Base-by-base conservation (phyloP, 2,797 vertebrate genomes). In the Ibycter americanus region DNA sequence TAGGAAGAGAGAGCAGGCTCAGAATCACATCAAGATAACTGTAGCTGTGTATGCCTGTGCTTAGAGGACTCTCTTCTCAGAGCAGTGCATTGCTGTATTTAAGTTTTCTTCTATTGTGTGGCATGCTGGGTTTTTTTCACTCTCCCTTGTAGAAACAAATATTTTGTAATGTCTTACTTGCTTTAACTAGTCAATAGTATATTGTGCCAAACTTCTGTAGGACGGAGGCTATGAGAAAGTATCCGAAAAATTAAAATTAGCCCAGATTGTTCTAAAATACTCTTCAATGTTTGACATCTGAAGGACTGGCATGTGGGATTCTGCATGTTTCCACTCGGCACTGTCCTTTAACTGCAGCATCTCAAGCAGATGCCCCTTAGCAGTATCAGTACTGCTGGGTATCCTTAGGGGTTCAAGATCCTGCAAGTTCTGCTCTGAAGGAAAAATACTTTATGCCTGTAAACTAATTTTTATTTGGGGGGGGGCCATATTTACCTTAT, bases 231-330 rank as follows among this genome's bases (percentile, higher is more conserved):
- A 10, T 10, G 22, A 90, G 49, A 40, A 90, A 78, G 42, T 32
- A 71, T 51, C 11, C 76, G 27, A 72, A 72, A 79, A 86, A 65
- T 42, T 36, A 58, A 83, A 68, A 74, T 52, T 29, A 63, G 16
- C 40, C 20, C n/a, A 65, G 21, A 21, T 49, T 83, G 34, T 90
- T 88, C 26, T 83, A 82, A 87, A 93, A 58, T 16, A 13, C 1
- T 0, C n/a, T 54, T 18, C 0, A 0, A 4, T 54, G 36, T 44
- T 88, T 87, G 73, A 54, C n/a, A 38, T 74, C 26, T 59, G 62
- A 79, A 68, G 68, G 52, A 40, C 19, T 67, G n/a, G 12, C 22
- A 11, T 3, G 2, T 79, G 70, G 46, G 18, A 71, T 95, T 82
- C 73, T 82, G 87, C 27, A 25, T 49, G 4, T n/a, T 91, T 95